phyloP scores from a whole-genome alignment of 2,797 vertebrate genomes.

The Rhyacichthys aspro region DNA sequence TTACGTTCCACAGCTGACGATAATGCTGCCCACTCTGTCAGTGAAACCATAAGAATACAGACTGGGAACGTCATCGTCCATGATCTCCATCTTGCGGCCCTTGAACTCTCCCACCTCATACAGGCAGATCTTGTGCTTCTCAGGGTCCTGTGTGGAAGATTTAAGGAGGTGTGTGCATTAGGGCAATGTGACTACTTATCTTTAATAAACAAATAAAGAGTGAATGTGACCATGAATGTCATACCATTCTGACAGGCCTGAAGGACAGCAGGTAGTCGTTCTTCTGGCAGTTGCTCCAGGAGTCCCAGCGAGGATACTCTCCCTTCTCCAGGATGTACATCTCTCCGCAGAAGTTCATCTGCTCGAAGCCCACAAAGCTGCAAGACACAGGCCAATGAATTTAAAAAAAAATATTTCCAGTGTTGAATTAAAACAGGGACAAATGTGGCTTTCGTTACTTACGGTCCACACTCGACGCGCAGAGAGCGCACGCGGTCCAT shows the following conservation, averaged over 20 bases:
- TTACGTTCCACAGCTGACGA: slow-evolving; percentile 86
- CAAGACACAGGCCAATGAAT: background rate
- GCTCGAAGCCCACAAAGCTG: slow-evolving; percentile 87
- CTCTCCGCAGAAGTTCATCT: slow-evolving; percentile 88
- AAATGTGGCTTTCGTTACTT: slow-evolving; percentile 44
- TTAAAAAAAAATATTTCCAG: background rate
- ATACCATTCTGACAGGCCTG: slow-evolving; percentile 86
- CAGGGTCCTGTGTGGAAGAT: slow-evolving; percentile 76
- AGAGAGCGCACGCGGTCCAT: slow-evolving; percentile 86
- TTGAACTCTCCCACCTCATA: slow-evolving; percentile 86
- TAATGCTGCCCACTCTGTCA: slow-evolving; percentile 84
- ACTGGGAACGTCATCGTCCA: slow-evolving; percentile 86
- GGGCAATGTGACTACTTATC: too few species aligned
- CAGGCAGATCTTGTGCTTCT: slow-evolving; percentile 89
- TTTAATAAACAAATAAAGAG: background rate
- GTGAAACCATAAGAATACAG: slow-evolving; percentile 86
- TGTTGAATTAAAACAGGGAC: too few species aligned
- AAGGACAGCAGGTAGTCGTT: slow-evolving; percentile 88
- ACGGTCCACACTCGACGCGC: slow-evolving; percentile 86
- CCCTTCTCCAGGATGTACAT: slow-evolving; percentile 92
- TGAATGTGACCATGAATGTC: background rate
- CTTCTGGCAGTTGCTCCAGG: slow-evolving; percentile 88
- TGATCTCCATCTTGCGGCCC: slow-evolving; percentile 89
- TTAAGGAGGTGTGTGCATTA: background rate
- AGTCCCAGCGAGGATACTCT: slow-evolving; percentile 89